A percentile compares a stretch with the other conserved stretches of the same genome.
phyloP scores from a whole-genome alignment of 2,113 vertebrate genomes.

The Coryphaenoides rupestris region DNA sequence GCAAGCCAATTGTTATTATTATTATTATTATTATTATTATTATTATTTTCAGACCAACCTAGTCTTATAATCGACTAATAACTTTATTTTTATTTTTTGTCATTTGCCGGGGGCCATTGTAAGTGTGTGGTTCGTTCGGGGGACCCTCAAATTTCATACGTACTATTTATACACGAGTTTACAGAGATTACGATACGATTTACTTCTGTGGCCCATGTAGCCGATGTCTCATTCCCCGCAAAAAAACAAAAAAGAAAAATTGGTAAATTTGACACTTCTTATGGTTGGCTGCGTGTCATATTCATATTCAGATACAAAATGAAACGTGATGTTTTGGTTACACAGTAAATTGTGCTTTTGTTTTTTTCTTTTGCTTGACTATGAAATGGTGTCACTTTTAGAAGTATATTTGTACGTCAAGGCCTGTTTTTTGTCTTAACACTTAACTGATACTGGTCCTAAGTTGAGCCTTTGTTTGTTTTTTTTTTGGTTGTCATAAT shows the following conservation, averaged over 20 bases:
- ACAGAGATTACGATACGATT: constrained; percentile 15
- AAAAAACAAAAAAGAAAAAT: constrained; percentile 36
- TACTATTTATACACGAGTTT: constrained; percentile 33
- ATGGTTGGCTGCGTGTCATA: constrained; percentile 75
- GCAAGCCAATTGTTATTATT: background rate
- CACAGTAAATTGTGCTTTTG: constrained; percentile 63
- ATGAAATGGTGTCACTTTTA: constrained; percentile 59
- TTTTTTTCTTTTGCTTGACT: constrained; percentile 50
- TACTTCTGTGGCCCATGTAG: background rate
- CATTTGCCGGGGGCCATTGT: background rate
- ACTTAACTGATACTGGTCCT: constrained; percentile 59
- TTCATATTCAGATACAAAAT: constrained; percentile 53
- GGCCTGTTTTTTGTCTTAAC: constrained; percentile 68
- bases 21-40: no score
- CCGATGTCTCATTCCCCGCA: constrained; percentile 26
- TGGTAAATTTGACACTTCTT: constrained; percentile 67
- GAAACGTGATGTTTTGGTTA: constrained; percentile 66
- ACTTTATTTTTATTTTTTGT: background rate
- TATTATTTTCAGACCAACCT: background rate
- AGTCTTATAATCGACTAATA: background rate
- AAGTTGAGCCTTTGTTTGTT: constrained; percentile 63
- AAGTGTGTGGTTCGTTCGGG: background rate
- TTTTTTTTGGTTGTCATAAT: constrained; percentile 67
- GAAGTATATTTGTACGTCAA: constrained; percentile 48
- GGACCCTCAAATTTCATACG: constrained; percentile 1